Percentiles rank a stretch among this genome's conserved stretches.
Conservation (phyloP, 2,888 invertebrate species). For the Hydraecia micacea region DNA sequence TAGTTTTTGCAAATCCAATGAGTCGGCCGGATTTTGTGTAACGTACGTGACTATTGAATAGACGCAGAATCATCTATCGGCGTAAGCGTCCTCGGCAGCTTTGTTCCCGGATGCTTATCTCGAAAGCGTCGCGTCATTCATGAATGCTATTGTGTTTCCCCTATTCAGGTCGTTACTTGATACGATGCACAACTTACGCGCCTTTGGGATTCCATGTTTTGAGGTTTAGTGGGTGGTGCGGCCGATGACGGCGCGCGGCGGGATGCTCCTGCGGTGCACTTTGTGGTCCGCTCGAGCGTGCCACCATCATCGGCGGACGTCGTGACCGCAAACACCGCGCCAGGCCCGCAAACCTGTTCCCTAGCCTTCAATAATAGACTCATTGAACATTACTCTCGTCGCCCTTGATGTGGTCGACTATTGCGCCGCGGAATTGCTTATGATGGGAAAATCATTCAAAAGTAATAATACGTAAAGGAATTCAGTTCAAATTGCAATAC, state of each 20-base stretch:
- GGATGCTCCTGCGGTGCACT: slow-evolving; percentile 78
- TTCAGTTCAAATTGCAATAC: slow-evolving; percentile 52
- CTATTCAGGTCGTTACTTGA: slow-evolving; percentile 80
- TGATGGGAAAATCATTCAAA: slow-evolving; percentile 54
- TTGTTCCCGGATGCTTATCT: slow-evolving; percentile 76
- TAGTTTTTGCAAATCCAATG: slow-evolving; percentile 69
- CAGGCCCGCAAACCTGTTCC: slow-evolving; percentile 83
- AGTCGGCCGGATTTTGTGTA: slow-evolving; percentile 67
- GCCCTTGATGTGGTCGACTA: slow-evolving; percentile 58
- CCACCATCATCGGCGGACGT: slow-evolving; percentile 76
- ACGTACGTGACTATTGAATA: slow-evolving; percentile 84
- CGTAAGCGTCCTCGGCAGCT: slow-evolving; percentile 70
- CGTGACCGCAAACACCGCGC: slow-evolving; percentile 84
- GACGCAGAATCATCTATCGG: slow-evolving; percentile 68
- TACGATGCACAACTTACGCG: slow-evolving; percentile 67
- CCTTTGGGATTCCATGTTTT: slow-evolving; percentile 73
- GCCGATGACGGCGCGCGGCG: slow-evolving; percentile 55
- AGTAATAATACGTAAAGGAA: slow-evolving; percentile 48
- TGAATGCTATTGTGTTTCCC: slow-evolving; percentile 78
- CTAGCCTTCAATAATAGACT: slow-evolving; percentile 70
- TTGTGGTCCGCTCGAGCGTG: slow-evolving; percentile 83
- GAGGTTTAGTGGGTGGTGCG: slow-evolving; percentile 74
- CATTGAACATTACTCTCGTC: slow-evolving; percentile 64
- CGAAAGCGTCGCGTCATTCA: slow-evolving; percentile 79
- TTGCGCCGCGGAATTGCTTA: slow-evolving; percentile 53